These are phyloP conservation scores for Lasiurus borealis DNA, from an alignment of 2,113 vertebrate genomes.

Conservation along the genomic window DNA sequence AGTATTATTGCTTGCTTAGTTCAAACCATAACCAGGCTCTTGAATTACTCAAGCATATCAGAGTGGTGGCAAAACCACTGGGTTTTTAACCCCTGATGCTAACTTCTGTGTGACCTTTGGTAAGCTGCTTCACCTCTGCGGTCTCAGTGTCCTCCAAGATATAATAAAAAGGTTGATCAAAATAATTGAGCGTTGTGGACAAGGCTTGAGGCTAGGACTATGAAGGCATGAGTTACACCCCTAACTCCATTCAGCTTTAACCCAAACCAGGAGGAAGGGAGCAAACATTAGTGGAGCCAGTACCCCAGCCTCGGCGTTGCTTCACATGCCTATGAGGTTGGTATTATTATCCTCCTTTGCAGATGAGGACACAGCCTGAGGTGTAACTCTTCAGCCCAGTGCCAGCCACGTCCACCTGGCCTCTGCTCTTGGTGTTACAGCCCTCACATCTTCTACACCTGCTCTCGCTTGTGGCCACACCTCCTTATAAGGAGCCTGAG, in stretches of 20 bases:
- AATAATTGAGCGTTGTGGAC: not conserved
- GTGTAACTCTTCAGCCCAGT: too few species aligned
- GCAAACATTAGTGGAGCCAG: not conserved
- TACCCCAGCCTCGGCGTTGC: not conserved
- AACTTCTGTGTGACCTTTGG: not conserved
- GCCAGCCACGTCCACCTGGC: not conserved
- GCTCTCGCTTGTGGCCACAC: not conserved
- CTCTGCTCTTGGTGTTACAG: not conserved
- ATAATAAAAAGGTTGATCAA: not conserved
- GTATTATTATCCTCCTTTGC: not conserved
- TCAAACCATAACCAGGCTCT: not conserved
- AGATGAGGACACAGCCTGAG: not conserved
- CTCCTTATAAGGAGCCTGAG: not conserved
- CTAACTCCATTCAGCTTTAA: not conserved
- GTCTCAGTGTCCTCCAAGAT: not conserved
- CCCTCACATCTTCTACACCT: too few species aligned
- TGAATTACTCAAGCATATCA: not conserved
- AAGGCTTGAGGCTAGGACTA: not conserved
- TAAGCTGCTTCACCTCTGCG: not conserved
- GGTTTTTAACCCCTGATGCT: not conserved
- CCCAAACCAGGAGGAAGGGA: not conserved
- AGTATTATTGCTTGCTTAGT: not conserved
- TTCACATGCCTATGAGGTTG: not conserved
- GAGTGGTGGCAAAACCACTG: not conserved
- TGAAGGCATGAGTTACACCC: not conserved